Conservation (phyloP, 2,797 vertebrate genomes). For the Fistularia tabacaria region DNA sequence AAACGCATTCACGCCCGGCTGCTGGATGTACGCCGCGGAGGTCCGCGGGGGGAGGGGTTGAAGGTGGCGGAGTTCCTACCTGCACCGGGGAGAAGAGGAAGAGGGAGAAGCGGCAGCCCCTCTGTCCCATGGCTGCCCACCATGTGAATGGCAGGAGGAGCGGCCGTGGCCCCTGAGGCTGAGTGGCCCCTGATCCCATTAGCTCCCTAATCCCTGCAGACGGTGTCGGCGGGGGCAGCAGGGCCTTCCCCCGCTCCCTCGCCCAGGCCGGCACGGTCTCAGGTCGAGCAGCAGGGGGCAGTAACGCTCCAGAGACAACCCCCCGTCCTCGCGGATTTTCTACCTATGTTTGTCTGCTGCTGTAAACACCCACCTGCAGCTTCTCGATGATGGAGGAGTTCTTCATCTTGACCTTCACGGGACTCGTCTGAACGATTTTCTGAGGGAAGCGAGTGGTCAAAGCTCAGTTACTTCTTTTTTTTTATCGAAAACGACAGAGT, state of each 20-base stretch:
- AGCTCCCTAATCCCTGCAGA: conserved; percentile 66
- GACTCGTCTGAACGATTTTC: conserved; percentile 37
- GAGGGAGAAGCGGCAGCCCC: conserved; percentile 74
- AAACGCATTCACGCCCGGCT: too few species aligned
- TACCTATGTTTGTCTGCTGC: background rate
- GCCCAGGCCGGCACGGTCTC: conserved; percentile 10
- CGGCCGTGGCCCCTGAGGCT: conserved; percentile 24
- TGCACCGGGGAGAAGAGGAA: conserved; percentile 74
- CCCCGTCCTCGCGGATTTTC: too few species aligned
- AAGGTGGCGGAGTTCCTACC: too few species aligned
- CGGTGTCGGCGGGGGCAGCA: conserved; percentile 41
- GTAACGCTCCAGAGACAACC: conserved; percentile 20
- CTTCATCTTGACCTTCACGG: conserved; percentile 65
- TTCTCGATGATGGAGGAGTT: conserved; percentile 71
- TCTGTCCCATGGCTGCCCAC: conserved; percentile 76
- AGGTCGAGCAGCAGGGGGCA: conserved; percentile 55
- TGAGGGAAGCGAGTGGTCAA: conserved; percentile 49
- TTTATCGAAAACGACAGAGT: too few species aligned
- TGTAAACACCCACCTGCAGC: conserved; percentile 69
- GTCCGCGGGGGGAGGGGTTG: too few species aligned
- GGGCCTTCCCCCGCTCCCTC: conserved; percentile 22
- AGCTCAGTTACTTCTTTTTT: too few species aligned
- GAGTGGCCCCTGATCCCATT: conserved; percentile 65
- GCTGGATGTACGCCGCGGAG: too few species aligned
- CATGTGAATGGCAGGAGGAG: conserved; percentile 25